Conservation (phyloP, 2,797 vertebrate genomes). For the Pampus argenteus region DNA sequence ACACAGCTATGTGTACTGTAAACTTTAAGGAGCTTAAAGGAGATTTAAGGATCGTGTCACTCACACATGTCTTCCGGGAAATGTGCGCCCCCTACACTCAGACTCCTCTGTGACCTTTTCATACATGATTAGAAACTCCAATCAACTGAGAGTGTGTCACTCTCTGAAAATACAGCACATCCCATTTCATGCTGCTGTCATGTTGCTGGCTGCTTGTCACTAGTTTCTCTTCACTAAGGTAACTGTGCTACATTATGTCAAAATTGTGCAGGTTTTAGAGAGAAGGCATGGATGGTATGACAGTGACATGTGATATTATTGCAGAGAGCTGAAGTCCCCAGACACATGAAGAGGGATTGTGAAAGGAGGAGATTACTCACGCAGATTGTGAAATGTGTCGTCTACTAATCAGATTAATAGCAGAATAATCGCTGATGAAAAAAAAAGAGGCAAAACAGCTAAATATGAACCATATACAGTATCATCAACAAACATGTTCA, state of each 20-base stretch:
- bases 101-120: constrained; percentile 69
- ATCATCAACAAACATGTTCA: constrained; percentile 43
- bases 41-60: constrained; percentile 68
- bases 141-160: constrained; percentile 64
- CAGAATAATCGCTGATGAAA: constrained; percentile 57
- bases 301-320: constrained; percentile 64
- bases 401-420: constrained; percentile 74
- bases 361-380: constrained; percentile 64
- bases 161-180: constrained; percentile 49
- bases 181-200: constrained; percentile 71
- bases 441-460: constrained; percentile 15
- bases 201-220: constrained; percentile 48
- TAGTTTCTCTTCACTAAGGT: constrained; percentile 48
- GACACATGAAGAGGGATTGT: constrained; percentile 54
- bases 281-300: constrained; percentile 40
- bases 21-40: constrained; percentile 72
- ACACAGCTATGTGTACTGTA: constrained; percentile 41
- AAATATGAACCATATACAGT: constrained; percentile 34
- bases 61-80: constrained; percentile 56
- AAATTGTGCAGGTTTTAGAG: constrained; percentile 29
- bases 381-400: constrained; percentile 73
- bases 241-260: constrained; percentile 43
- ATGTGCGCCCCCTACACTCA: constrained; percentile 28
- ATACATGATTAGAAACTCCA: constrained; percentile 71
- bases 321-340: constrained; percentile 42